Evolutionary conservation across 1,140 invertebrate genomes (phyloP), one percentile per base, ranked within the genome.

Genomic region (Drosophila obscura): DNA sequence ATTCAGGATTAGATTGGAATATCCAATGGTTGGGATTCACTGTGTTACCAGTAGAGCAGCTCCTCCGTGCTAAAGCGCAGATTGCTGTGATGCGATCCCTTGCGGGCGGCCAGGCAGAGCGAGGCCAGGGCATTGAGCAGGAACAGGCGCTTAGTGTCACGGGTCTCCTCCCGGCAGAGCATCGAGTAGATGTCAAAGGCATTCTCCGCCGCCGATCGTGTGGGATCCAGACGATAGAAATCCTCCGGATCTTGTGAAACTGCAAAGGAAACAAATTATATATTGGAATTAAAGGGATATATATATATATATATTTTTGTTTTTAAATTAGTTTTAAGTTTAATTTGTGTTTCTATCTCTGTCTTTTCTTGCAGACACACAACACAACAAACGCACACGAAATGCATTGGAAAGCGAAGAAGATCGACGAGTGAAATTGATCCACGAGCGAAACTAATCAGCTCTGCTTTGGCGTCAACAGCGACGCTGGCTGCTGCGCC

Each of bases 1-100:
- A 41, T n/a, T 4, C 28, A 31, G 8, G 41, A 5, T 3, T 5
- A 16, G 0, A 41, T 11, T 6, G 35, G 35, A 5, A 4, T n/a
- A n/a, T n/a, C n/a, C n/a, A 11, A 35, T 4, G 4, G 31, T 1
- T 19, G 19, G 19, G 19, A 19, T 19, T 24, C 4, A 39, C 11
- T 39, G 35, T 39, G 5, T 94, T 93, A 98, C 97, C 97, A 98
- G 88, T 94, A 95, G 79, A 97, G 94, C 73, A 98, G 94, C 88
- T 97, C 96, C 91, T 96, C 95, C 44, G 94, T 93, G 65, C 93
- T 94, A 87, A 96, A 96, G 31, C 95, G 95, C 90, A 96, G 93
- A 77, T 94, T 93, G 55, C 67, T 90, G 49, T 88, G 53, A 15
- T 75, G 83, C 2, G 90, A 76, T 4, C 76, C 77, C 19, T 55